A percentile compares a stretch with the other conserved stretches of the same genome.
These are phyloP conservation scores for Apotomis turbidana DNA, from an alignment of 2,888 invertebrate genomes.

Conservation along the genomic window DNA sequence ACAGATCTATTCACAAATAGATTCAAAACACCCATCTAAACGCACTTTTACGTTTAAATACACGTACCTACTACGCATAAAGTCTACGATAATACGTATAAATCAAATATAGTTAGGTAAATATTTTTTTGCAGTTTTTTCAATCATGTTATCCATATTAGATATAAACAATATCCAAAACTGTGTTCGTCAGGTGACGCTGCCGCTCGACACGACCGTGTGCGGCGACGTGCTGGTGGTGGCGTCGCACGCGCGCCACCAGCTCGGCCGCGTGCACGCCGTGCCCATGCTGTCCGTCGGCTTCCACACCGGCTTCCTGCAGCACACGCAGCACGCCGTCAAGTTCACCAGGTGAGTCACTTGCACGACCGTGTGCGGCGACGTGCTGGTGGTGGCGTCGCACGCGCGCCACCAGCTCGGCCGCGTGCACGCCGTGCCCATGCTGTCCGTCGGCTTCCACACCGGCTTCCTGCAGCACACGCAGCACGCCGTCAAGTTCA, in stretches of 20 bases:
- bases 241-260: slow-evolving; percentile 94
- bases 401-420: slow-evolving; percentile 95
- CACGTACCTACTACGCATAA: too few species aligned
- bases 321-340: slow-evolving; percentile 88
- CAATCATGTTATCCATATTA: too few species aligned
- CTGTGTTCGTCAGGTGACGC: slow-evolving; percentile 58
- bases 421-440: slow-evolving; percentile 91
- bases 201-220: slow-evolving; percentile 91
- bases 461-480: slow-evolving; percentile 92
- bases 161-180: too few species aligned
- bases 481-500: slow-evolving; percentile 89
- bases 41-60: too few species aligned
- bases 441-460: slow-evolving; percentile 94
- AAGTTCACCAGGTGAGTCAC: slow-evolving; percentile 85
- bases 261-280: slow-evolving; percentile 91
- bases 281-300: slow-evolving; percentile 94
- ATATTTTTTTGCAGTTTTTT: too few species aligned
- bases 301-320: slow-evolving; percentile 94
- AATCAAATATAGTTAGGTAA: too few species aligned
- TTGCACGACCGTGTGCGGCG: slow-evolving; percentile 91
- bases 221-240: slow-evolving; percentile 93
- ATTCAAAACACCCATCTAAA: too few species aligned
- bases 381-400: slow-evolving; percentile 91
- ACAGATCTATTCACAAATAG: too few species aligned
- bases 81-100: too few species aligned